Evolutionary conservation across 2,113 vertebrate species (phyloP).

Genomic region (Antennarius striatus): DNA sequence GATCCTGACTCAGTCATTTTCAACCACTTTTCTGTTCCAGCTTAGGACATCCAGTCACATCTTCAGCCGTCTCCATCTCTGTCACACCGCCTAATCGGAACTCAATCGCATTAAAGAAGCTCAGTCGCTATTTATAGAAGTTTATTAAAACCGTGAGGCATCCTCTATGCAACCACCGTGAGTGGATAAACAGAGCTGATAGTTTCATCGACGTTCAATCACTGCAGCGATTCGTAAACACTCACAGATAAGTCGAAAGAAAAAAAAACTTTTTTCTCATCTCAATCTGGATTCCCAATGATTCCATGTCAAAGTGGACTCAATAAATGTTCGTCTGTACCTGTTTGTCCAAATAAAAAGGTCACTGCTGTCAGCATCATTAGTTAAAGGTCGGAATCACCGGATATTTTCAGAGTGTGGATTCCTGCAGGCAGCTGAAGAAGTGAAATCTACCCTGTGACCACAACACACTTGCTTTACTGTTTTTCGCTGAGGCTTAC

Average conservation of each 20-base stretch:
- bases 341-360: not conserved
- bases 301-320: not conserved
- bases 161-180: constrained; percentile 43
- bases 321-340: not conserved
- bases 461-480: constrained; percentile 5
- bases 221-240: constrained; percentile 17
- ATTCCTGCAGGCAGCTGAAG: not conserved
- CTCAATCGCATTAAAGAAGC: constrained; percentile 51
- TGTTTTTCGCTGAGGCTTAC: not conserved
- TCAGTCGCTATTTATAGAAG: constrained; percentile 68
- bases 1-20: constrained; percentile 14
- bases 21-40: not conserved
- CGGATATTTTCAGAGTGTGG: not conserved
- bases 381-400: not conserved
- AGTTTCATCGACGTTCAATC: constrained; percentile 39
- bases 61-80: not conserved
- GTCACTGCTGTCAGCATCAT: constrained; percentile 11
- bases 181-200: constrained; percentile 48
- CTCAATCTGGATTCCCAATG: not conserved
- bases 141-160: constrained; percentile 51
- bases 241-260: not conserved
- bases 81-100: constrained; percentile 20
- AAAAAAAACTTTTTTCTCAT: not conserved
- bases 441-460: constrained; percentile 21
- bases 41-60: not conserved